Base-by-base conservation (phyloP, 1,140 invertebrate species). In the Neotoxoptera formosana region DNA sequence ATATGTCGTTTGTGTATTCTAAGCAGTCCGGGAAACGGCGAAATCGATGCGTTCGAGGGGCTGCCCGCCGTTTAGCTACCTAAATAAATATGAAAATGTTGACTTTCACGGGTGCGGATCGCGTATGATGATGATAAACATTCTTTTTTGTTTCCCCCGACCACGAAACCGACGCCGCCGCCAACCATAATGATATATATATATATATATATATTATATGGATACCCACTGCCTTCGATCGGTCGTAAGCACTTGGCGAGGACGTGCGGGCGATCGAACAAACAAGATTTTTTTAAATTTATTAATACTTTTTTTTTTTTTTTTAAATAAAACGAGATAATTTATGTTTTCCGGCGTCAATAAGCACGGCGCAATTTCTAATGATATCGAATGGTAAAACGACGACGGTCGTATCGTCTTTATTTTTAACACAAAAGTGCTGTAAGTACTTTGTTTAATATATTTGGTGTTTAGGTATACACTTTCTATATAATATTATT, bases 81-180 rank as follows among this genome's bases (percentile, higher is more conserved):
- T n/a, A 76, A 76, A 76, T 76, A 76, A 76, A 76, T 76, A 76
- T 76, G 14, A 76, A 84, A 84, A 84, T 41, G 36, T 45, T 45
- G 41, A 45, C 83, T 84, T 84, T 45, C 9, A 23, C 20, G 20
- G 21, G 51, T 21, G 21, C 51, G 20, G 9, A 41, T 76, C 0
- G 36, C 41, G 41, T 4, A 41, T 41, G 41, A 45, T 41, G 41
- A 45, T 84, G 4, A 23, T 25, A 36, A 83, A 36, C 76, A 83
- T 41, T 41, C 41, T 41, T 83, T 83, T 83, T 23, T 41, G 36
- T 84, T 84, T 84, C 83, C 36, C 45, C 4, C 23, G 2, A 84
- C 36, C 83, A 2, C 30, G 4, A 76, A 76, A 76, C 14, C 60
- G n/a, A n/a, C 41, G 41, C 41, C 41, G 41, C 4, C 1, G n/a